phyloP scores from a whole-genome alignment of 2,888 invertebrate species.

The Eristalinus sepulchralis region DNA sequence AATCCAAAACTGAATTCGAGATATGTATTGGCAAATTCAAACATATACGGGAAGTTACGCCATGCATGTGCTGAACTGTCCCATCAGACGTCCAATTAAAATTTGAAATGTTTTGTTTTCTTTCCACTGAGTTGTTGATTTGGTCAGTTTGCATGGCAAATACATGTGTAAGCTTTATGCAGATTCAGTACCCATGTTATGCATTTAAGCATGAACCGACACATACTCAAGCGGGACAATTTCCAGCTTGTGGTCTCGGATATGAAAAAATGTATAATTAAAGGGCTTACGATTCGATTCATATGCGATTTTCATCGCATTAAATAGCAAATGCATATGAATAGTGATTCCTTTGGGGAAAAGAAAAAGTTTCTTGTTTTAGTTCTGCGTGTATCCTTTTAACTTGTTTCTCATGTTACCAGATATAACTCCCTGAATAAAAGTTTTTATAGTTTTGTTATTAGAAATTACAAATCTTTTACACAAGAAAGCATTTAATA shows the following conservation, averaged over 20 bases:
- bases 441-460: too few relatives aligned
- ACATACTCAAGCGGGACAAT: conserved; percentile 9
- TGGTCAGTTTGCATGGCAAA: conserved; percentile 1
- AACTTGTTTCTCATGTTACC: too few relatives aligned
- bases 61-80: background rate
- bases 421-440: too few relatives aligned
- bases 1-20: background rate
- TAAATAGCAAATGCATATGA: background rate
- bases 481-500: too few relatives aligned
- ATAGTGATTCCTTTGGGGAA: background rate
- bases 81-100: conserved; percentile 29
- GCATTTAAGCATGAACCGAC: background rate
- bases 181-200: background rate
- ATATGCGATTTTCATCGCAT: background rate
- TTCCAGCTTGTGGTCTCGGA: conserved; percentile 38
- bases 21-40: too few relatives aligned
- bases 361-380: too few relatives aligned
- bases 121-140: conserved; percentile 35
- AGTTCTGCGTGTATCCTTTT: too few relatives aligned
- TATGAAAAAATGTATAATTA: conserved; percentile 39
- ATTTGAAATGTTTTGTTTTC: conserved; percentile 30
- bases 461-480: too few relatives aligned
- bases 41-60: background rate
- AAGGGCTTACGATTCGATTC: conserved; percentile 13
- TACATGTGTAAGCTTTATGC: background rate